Conservation (phyloP, 2,113 vertebrate genomes). For the Hemichromis elongatus region DNA sequence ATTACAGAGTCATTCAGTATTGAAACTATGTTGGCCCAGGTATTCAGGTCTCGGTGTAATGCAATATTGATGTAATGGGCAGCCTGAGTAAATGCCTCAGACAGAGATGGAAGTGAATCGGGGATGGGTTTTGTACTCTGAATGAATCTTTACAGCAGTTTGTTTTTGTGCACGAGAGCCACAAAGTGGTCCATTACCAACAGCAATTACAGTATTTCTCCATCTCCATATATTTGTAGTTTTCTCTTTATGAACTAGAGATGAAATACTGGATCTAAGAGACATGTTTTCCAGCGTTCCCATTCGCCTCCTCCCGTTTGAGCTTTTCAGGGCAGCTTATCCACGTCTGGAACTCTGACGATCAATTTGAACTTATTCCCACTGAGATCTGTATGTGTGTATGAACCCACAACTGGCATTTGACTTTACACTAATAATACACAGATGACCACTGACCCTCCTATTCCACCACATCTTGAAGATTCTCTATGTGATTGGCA, state of each 20-base stretch:
- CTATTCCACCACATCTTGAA: not conserved
- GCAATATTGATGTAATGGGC: constrained; percentile 35
- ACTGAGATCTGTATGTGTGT: not conserved
- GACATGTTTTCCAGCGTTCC: not conserved
- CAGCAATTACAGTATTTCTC: not conserved
- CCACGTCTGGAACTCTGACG: not conserved
- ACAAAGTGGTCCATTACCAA: not conserved
- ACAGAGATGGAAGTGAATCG: constrained; percentile 12
- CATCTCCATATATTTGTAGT: not conserved
- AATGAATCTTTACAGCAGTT: not conserved
- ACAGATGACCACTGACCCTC: not conserved
- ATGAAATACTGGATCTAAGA: not conserved
- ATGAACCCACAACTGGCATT: not conserved
- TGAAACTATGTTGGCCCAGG: not conserved
- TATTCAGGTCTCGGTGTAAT: constrained; percentile 14
- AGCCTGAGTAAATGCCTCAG: constrained; percentile 7
- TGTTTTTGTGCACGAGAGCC: not conserved
- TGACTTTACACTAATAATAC: not conserved
- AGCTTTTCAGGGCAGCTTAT: not conserved
- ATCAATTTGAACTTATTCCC: not conserved
- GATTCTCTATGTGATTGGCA: not conserved
- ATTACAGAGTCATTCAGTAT: constrained; percentile 1
- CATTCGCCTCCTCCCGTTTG: not conserved
- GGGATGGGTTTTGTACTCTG: not conserved
- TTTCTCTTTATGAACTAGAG: not conserved